Evolutionary conservation across 2,113 vertebrate species (phyloP).

Genomic region (Sialia sialis): DNA sequence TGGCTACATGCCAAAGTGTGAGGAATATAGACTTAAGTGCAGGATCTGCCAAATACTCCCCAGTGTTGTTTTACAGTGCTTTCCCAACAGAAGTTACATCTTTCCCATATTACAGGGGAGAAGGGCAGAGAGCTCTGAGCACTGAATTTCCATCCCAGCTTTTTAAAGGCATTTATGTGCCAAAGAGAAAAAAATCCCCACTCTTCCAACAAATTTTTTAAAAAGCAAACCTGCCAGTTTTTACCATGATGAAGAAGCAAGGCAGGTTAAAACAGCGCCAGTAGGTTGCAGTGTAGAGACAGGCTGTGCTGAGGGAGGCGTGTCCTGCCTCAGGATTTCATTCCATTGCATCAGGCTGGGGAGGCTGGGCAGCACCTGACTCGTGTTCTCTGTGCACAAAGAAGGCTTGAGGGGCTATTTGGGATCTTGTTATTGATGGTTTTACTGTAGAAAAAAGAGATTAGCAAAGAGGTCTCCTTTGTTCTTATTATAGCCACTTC

Average conservation of each 20-base stretch:
- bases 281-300: background rate
- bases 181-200: background rate
- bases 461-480: background rate
- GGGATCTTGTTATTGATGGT: background rate
- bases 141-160: background rate
- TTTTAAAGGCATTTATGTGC: background rate
- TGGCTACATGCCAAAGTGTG: background rate
- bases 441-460: background rate
- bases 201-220: background rate
- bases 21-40: background rate
- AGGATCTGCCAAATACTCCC: background rate
- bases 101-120: background rate
- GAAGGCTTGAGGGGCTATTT: background rate
- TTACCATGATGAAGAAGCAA: background rate
- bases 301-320: background rate
- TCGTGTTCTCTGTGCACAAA: background rate
- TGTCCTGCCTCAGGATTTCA: background rate
- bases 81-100: background rate
- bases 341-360: constrained; percentile 15
- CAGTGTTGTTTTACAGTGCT: background rate
- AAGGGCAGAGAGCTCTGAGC: background rate
- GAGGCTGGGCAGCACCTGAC: background rate
- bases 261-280: background rate
- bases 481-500: background rate
- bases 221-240: background rate